Evolutionary conservation across 1,140 invertebrate genomes (phyloP).

Genomic region (Danaus plexippus): DNA sequence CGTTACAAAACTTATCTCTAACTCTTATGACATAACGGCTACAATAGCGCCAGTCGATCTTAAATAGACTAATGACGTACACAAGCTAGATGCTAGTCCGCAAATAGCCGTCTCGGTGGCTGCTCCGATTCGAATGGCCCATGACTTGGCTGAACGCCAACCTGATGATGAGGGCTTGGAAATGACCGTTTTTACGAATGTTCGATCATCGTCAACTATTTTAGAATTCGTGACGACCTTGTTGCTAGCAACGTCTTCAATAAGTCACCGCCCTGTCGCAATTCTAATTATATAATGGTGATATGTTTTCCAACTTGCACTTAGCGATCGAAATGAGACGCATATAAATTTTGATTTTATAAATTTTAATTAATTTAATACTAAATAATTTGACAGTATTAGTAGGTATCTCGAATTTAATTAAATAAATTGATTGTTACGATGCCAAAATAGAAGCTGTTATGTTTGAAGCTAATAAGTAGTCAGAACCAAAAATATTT

Average conservation of each 20-base stretch:
- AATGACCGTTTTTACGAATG: constrained; percentile 64
- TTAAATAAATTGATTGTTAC: no score
- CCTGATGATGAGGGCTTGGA: constrained; percentile 45
- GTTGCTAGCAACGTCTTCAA: constrained; percentile 35
- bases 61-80: constrained; percentile 67
- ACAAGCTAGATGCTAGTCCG: constrained; percentile 47
- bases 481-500: no score
- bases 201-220: constrained; percentile 59
- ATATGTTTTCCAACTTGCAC: constrained; percentile 9
- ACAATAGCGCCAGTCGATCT: constrained; percentile 50
- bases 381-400: no score
- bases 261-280: constrained; percentile 38
- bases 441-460: no score
- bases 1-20: constrained; percentile 2
- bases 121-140: constrained; percentile 52
- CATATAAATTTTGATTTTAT: no score
- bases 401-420: no score
- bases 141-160: constrained; percentile 57
- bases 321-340: no score
- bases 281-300: constrained; percentile 42
- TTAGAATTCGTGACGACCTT: constrained; percentile 59
- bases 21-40: constrained; percentile 47
- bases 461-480: no score
- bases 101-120: constrained; percentile 59
- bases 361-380: no score